phyloP scores from a whole-genome alignment of 2,888 invertebrate species.

The Embidobia sp. region DNA sequence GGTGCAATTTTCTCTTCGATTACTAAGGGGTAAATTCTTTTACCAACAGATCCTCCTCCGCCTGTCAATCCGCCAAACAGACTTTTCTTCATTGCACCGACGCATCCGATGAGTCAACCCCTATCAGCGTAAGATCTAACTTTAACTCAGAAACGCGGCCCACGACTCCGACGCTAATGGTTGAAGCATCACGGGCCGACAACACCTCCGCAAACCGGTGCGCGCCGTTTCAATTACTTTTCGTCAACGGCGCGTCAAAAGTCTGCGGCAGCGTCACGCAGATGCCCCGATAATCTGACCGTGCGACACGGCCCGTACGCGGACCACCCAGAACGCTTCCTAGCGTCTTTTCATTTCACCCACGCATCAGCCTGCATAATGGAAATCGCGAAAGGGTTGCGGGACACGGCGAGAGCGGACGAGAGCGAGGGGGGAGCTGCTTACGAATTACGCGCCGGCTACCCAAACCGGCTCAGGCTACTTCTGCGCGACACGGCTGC shows the following conservation, averaged over 20 bases:
- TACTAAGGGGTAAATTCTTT: too few species aligned
- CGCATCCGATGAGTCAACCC: too few species aligned
- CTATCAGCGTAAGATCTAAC: too few species aligned
- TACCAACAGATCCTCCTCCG: too few species aligned
- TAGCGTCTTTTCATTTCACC: conserved; percentile 62
- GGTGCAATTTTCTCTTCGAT: too few species aligned
- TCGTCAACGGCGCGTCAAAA: conserved; percentile 59
- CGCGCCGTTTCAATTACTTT: conserved; percentile 59
- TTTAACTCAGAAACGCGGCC: too few species aligned
- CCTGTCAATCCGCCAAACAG: too few species aligned
- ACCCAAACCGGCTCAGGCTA: conserved; percentile 78
- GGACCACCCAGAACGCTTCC: conserved; percentile 63
- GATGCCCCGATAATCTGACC: conserved; percentile 46
- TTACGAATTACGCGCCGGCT: conserved; percentile 80
- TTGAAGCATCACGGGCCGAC: neutral
- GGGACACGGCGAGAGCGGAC: conserved; percentile 17
- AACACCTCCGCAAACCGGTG: conserved; percentile 45
- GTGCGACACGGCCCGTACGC: conserved; percentile 23
- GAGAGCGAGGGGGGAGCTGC: conserved; percentile 71
- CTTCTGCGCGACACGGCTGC: conserved; percentile 80
- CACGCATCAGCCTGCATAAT: conserved; percentile 62
- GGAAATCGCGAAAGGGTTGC: conserved; percentile 57
- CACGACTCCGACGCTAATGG: too few species aligned
- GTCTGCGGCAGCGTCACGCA: conserved; percentile 39
- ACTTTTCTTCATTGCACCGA: too few species aligned